Percentiles rank a stretch among this genome's conserved stretches.
These are phyloP conservation scores for Vimba vimba DNA, from an alignment of 2,113 vertebrate species.

Conservation along the genomic window DNA sequence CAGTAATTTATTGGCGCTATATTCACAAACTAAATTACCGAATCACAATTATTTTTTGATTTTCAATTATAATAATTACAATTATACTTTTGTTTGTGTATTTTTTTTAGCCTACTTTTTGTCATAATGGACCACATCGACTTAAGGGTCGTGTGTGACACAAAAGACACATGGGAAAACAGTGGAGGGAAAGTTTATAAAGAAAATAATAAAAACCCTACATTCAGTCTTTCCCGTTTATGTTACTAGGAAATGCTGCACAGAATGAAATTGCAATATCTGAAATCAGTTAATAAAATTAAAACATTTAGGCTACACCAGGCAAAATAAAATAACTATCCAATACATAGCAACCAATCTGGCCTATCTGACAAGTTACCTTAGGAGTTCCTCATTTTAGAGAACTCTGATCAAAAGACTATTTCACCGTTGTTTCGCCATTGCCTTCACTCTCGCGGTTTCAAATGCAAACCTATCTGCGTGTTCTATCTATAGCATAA, in stretches of 20 bases:
- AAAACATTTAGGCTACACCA: background rate
- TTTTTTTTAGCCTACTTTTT: background rate
- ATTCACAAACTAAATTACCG: background rate
- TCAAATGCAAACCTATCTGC: background rate
- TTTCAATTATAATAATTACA: no score
- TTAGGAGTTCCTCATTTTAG: background rate
- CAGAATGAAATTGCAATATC: background rate
- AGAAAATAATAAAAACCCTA: background rate
- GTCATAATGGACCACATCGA: background rate
- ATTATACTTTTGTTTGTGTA: background rate
- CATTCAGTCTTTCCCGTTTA: background rate
- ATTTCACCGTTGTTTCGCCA: background rate
- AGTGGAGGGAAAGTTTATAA: background rate
- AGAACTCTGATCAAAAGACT: background rate
- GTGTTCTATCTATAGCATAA: background rate
- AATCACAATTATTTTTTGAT: background rate
- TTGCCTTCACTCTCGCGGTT: background rate
- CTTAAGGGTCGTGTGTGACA: background rate
- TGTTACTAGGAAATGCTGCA: background rate
- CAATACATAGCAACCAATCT: background rate
- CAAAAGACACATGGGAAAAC: background rate
- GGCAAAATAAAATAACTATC: conserved; percentile 7
- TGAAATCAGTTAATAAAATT: background rate
- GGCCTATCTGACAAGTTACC: background rate
- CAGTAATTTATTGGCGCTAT: background rate